Conservation (phyloP, 2,888 invertebrate species). For the Oxystoma pomonae region DNA sequence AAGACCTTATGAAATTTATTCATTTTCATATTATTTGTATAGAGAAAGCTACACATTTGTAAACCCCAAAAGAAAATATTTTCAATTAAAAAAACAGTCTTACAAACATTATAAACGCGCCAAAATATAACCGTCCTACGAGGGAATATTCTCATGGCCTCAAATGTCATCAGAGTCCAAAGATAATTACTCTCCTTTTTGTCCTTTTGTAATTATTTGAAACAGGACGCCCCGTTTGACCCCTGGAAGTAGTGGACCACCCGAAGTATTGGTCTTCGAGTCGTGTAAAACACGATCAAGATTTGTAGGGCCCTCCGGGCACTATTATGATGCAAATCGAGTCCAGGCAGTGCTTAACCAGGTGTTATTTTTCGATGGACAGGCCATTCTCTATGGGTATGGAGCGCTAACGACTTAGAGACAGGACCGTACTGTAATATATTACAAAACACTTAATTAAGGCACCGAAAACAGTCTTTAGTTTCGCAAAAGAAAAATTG, state of each 20-base stretch:
- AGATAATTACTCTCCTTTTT: constrained; percentile 11
- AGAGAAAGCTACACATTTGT: no score
- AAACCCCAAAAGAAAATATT: no score
- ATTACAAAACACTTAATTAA: no score
- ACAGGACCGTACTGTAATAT: constrained; percentile 5
- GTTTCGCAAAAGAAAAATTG: no score
- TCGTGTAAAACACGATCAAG: constrained; percentile 22
- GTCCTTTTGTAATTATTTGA: constrained; percentile 12
- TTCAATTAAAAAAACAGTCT: no score
- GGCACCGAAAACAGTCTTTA: no score
- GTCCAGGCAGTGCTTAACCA: constrained; percentile 42
- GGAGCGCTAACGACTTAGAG: constrained; percentile 42
- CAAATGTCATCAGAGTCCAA: not conserved
- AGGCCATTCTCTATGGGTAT: constrained; percentile 43
- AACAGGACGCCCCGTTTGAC: constrained; percentile 4
- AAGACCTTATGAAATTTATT: no score
- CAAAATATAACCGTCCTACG: not conserved
- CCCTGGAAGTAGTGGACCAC: constrained; percentile 27
- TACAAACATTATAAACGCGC: no score
- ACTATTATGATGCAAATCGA: constrained; percentile 45
- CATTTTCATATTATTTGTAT: no score
- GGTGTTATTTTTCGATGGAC: constrained; percentile 44
- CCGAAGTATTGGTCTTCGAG: constrained; percentile 16
- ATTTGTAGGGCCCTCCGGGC: constrained; percentile 17
- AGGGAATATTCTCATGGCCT: not conserved